Evolutionary conservation across 2,888 invertebrate genomes (phyloP).

Genomic region (Tridacna gigas): DNA sequence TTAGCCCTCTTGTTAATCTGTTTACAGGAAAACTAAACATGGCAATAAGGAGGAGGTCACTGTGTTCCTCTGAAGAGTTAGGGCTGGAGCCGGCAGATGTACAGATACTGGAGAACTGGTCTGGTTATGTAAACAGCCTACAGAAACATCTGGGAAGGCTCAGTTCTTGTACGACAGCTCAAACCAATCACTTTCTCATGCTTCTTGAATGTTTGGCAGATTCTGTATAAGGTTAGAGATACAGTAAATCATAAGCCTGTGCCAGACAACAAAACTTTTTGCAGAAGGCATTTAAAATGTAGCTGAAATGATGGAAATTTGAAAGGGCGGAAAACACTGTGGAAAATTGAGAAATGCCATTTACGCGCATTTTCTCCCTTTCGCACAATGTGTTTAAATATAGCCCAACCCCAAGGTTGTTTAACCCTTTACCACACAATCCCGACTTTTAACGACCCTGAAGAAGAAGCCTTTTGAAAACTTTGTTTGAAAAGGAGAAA

Average conservation of each 20-base stretch:
- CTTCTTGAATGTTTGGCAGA: constrained; percentile 55
- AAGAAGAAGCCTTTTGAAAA: no score
- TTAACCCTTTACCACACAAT: no score
- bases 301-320: background rate
- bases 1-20: background rate
- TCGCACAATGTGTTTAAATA: no score
- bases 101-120: constrained; percentile 41
- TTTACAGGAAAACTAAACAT: constrained; percentile 3
- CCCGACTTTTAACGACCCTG: no score
- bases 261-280: background rate
- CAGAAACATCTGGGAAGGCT: constrained; percentile 52
- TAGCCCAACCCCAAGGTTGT: no score
- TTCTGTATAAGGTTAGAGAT: background rate
- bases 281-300: background rate
- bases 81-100: constrained; percentile 41
- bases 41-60: background rate
- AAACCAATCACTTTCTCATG: constrained; percentile 57
- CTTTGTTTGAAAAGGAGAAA: no score
- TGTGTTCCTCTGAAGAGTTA: background rate
- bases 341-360: no score
- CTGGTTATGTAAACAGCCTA: constrained; percentile 53
- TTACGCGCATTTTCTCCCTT: no score
- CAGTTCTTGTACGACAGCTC: constrained; percentile 51
- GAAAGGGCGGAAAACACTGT: background rate
- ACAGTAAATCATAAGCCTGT: background rate